Base-by-base conservation (phyloP, 2,113 vertebrate genomes). In the Pelobates fuscus region DNA sequence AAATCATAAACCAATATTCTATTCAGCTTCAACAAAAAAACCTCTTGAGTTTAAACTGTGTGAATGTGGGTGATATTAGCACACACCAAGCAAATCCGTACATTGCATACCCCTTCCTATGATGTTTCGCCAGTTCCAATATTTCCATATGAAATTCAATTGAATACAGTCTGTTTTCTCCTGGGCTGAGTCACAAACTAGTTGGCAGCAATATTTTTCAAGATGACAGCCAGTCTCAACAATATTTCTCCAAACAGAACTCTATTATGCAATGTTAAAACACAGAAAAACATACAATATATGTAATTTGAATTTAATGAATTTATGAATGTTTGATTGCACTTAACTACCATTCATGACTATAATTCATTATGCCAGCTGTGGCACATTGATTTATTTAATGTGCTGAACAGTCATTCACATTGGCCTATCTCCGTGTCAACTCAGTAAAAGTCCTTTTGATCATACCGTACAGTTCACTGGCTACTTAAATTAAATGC, bases 351-450 rank as follows among this genome's bases (percentile, higher is more conserved):
- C n/a, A n/a, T 52, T 52, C n/a, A 6, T 23, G 8, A 6, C 54
- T 57, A 57, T 5, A 57, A 57, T 57, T 25, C 2, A 15, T 27
- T 10, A 2, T 15, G 8, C 58, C 15, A 27, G 23, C 8, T 43
- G 26, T 27, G 17, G 27, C 25, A 73, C 72, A 66, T 43, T 77
- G 0, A 70, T 77, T 79, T 76, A 70, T 77, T 80, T 75, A 77
- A 83, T 70, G 61, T 58, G 15, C 30, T 72, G n/a, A 79, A 21
- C 24, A 77, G 68, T 32, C 74, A 74, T 43, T 25, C 62, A 77
- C 26, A 23, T 62, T 78, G 63, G 57, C 71, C 23, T 69, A 15
- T 18, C 37, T 55, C 1, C 52, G 8, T 1, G 37, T 21, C 6
- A 41, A 57, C 58, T 2, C 49, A 37, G 55, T 69, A 37, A 73